Evolutionary conservation across 2,888 invertebrate species (phyloP), one percentile per base, ranked within the genome.

Genomic region (Augochlorella aurata): DNA sequence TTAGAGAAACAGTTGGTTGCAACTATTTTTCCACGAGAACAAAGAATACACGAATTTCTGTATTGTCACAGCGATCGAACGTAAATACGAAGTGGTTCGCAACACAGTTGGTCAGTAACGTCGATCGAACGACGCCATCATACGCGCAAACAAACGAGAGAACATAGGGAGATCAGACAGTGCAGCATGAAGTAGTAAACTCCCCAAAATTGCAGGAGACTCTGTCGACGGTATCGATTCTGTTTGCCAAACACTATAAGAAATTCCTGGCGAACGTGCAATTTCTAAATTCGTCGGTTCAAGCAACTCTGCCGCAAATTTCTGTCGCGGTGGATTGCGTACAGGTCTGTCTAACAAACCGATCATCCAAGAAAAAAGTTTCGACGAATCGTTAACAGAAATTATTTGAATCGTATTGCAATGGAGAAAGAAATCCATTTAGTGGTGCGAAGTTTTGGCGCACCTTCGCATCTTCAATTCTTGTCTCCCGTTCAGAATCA

Each of bases 201-300:
- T 61, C 45, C 65, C 50, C 52, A 47, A 74, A 74, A 79, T 79
- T 70, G 79, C 50, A 50, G 38, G 49, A 79, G 79, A 71, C 61
- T 70, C 69, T 58, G 74, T 68, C 71, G 80, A 61, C 70, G 79
- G 67, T 79, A 81, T 81, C 81, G 71, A 79, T 79, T 81, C 66
- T 47, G 74, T 81, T 74, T 79, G 81, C 81, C 81, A 81, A 81
- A 81, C 80, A 52, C 74, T 81, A 79, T 79, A 81, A 81, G 74
- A 74, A 81, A 81, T 81, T 81, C 81, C 81, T 81, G 81, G 81
- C 81, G 80, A 67, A 81, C 74, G 67, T 81, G 81, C 81, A 81
- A 81, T 74, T 67, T 81, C 81, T 81, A 81, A 79, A 81, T 81
- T 81, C 80, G 81, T 81, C 81, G 74, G 81, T 81, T 81, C 81